Percentiles rank a stretch among this genome's conserved stretches.
Evolutionary conservation across 1,140 invertebrate genomes (phyloP).

Genomic region (Drosophila elegans): DNA sequence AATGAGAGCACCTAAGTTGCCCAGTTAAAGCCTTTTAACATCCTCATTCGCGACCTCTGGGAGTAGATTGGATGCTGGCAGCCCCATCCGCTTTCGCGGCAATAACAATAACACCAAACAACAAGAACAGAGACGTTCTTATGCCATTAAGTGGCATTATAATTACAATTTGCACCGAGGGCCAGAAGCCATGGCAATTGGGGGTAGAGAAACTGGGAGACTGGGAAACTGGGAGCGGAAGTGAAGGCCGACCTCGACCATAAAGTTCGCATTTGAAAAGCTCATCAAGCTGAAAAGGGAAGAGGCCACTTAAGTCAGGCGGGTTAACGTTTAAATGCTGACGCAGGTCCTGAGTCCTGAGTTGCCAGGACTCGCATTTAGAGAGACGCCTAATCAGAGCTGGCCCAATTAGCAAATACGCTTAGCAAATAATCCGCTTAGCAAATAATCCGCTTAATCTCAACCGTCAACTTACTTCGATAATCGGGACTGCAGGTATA

Average conservation of each 20-base stretch:
- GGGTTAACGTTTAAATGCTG: constrained; percentile 49
- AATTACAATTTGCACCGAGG: constrained; percentile 66
- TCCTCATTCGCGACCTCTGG: constrained; percentile 16
- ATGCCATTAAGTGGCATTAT: constrained; percentile 78
- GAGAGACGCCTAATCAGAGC: constrained; percentile 48
- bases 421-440: constrained; percentile 51
- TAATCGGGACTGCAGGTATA: constrained; percentile 57
- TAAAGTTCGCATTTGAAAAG: constrained; percentile 68
- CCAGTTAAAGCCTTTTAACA: constrained; percentile 27
- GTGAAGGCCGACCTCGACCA: constrained; percentile 31
- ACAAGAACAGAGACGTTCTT: constrained; percentile 35
- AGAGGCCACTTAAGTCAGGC: constrained; percentile 59
- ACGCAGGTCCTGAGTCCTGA: constrained; percentile 40
- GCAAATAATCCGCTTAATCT: constrained; percentile 63
- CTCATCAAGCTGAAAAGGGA: constrained; percentile 66
- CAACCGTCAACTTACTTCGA: constrained; percentile 16
- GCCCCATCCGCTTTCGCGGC: constrained; percentile 11
- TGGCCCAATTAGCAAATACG: constrained; percentile 71
- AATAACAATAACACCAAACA: constrained; percentile 29
- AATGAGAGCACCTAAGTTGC: not conserved
- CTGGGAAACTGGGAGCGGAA: not conserved
- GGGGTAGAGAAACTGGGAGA: not conserved
- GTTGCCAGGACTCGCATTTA: constrained; percentile 19
- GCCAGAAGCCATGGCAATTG: not conserved
- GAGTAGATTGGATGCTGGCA: not conserved